Evolutionary conservation across 2,888 invertebrate species (phyloP), one percentile per base, ranked within the genome.

Genomic region (Epistrophe eligans): DNA sequence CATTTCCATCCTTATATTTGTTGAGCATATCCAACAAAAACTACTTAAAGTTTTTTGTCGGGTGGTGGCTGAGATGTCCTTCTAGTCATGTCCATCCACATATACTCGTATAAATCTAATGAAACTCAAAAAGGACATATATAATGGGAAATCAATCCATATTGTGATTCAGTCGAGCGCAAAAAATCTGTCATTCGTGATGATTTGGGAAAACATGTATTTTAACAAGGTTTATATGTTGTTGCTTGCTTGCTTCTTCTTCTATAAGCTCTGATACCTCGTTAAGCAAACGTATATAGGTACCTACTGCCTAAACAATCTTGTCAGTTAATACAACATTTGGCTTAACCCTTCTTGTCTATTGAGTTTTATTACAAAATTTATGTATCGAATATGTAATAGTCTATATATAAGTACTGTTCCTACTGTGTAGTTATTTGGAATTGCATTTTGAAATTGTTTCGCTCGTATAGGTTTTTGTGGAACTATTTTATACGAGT

Each of bases 61-160:
- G 28, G 15, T 57, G 24, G 17, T 43, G 55, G 64, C 2, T 55
- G 38, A 5, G 15, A 40, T 64, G 52, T 58, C 35, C 13, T 52
- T 52, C 13, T 72, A 32, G 28, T 10, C 15, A 11, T 60, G 32
- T 17, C 58, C 45, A 58, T 45, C 11, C 45, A 10, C 19, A 15
- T 40, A 32, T 11, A 7, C 28, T 28, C 48, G 17, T 32, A 9
- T n/a, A 45, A 45, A 17, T n/a, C 32, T 43, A 19, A 71, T 43
- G 64, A 79, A 74, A 74, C 62, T 66, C 6, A 55, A 73, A 72
- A 71, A 57, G 60, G 55, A 73, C 60, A 17, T 15, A 57, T 50
- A 50, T 81, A 84, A 84, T 81, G 72, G 81, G 67, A 81, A 84
- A 81, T 81, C 77, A 81, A 84, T 84, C 84, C 81, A 77, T 81